Conservation (phyloP, 2,888 invertebrate species). For the Zonitis immaculata region DNA sequence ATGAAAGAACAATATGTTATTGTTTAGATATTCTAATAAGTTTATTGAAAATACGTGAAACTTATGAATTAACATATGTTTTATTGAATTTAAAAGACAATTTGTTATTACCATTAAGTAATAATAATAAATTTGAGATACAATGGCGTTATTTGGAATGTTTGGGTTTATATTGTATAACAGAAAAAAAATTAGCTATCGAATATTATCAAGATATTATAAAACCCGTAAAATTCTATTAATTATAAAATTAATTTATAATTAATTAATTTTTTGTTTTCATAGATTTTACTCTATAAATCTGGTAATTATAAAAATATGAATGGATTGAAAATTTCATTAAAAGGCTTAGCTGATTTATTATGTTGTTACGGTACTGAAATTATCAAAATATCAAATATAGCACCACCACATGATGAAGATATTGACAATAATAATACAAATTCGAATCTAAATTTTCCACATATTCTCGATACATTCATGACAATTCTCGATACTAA, state of each 20-base stretch:
- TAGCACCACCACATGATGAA: neutral
- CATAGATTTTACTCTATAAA: neutral
- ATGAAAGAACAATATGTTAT: neutral
- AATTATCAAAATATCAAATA: neutral
- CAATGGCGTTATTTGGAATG: neutral
- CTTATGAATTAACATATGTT: neutral
- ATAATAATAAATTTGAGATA: neutral
- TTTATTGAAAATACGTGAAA: neutral
- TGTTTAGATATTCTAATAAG: neutral
- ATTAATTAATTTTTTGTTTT: too few species aligned
- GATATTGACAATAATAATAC: neutral
- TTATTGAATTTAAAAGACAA: neutral
- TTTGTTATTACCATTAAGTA: neutral
- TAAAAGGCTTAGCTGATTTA: neutral
- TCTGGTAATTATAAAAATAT: neutral
- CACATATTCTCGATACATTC: neutral
- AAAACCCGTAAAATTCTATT: neutral
- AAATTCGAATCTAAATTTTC: neutral
- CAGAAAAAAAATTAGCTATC: neutral
- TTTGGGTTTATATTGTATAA: neutral
- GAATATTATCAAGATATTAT: neutral
- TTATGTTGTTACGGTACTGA: neutral
- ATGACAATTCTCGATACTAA: neutral
- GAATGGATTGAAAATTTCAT: neutral
- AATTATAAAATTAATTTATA: too few species aligned